Percentiles rank a stretch among this genome's conserved stretches.
These are phyloP conservation scores for Acanthosepion esculentum DNA, from an alignment of 2,888 invertebrate genomes.

Conservation along the genomic window DNA sequence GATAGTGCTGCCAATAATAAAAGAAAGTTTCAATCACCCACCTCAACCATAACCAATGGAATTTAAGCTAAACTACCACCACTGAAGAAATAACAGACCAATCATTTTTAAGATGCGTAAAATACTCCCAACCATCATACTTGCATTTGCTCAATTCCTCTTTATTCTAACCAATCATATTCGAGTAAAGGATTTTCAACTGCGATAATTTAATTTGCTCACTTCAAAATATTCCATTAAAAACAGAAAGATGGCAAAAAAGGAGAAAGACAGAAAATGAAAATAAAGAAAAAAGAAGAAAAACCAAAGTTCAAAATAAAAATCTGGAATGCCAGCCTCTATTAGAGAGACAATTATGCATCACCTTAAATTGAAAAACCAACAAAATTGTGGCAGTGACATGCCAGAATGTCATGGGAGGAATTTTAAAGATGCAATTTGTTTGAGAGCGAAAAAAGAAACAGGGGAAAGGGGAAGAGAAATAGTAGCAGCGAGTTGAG, in stretches of 20 bases:
- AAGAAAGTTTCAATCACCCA: neutral
- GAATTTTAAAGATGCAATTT: conserved; percentile 4
- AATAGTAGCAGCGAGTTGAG: conserved; percentile 7
- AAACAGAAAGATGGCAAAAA: neutral
- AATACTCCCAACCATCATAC: neutral
- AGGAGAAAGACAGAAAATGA: neutral
- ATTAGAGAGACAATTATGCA: neutral
- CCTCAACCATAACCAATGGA: neutral
- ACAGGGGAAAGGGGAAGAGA: neutral
- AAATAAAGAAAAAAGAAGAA: neutral
- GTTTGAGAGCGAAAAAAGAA: neutral
- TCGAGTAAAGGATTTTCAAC: neutral
- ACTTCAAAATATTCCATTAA: neutral
- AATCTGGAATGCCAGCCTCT: neutral
- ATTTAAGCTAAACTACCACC: neutral
- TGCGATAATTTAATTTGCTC: neutral
- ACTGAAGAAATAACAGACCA: neutral
- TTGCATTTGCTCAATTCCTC: neutral
- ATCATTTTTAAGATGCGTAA: neutral
- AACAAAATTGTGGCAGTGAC: neutral
- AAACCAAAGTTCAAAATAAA: neutral
- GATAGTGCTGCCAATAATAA: neutral
- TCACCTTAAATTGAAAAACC: neutral
- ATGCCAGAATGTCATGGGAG: neutral
- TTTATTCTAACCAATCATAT: neutral